A percentile compares a stretch with the other conserved stretches of the same genome.
Conservation (phyloP, 2,888 invertebrate genomes). For the Buathra laborator region DNA sequence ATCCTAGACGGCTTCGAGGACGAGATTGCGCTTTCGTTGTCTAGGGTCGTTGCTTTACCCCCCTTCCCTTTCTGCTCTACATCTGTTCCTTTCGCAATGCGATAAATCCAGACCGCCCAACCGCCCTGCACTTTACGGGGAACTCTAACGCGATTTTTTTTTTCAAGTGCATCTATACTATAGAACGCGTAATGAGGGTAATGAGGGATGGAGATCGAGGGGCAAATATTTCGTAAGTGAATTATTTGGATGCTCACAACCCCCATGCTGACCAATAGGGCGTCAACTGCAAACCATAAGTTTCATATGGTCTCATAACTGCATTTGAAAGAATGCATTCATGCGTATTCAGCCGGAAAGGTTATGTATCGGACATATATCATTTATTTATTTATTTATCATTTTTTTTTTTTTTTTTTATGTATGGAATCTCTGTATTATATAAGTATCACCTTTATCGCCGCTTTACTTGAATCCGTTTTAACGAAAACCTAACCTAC, state of each 20-base stretch:
- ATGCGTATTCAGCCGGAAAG: no score
- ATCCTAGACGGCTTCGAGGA: slow-evolving; percentile 54
- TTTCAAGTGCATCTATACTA: slow-evolving; percentile 10
- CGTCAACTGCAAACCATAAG: no score
- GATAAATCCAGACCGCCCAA: background rate
- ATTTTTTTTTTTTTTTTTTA: no score
- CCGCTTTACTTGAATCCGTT: no score
- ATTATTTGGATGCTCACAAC: background rate
- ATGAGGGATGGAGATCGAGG: background rate
- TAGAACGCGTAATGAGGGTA: background rate
- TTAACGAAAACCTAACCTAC: no score
- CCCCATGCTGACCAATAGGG: background rate
- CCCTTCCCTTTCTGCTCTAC: background rate
- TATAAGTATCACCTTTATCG: no score
- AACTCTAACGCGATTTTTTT: slow-evolving; percentile 3
- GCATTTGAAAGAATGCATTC: no score
- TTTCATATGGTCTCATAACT: no score
- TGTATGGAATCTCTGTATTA: no score
- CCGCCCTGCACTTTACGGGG: slow-evolving; percentile 40
- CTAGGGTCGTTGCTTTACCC: slow-evolving; percentile 62
- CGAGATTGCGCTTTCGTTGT: slow-evolving; percentile 57
- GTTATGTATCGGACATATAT: no score
- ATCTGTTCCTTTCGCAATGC: slow-evolving; percentile 2
- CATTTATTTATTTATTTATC: no score
- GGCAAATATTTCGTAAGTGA: background rate